Evolutionary conservation across 2,797 vertebrate genomes (phyloP), one percentile per base, ranked within the genome.

Genomic region (Falco cherrug): DNA sequence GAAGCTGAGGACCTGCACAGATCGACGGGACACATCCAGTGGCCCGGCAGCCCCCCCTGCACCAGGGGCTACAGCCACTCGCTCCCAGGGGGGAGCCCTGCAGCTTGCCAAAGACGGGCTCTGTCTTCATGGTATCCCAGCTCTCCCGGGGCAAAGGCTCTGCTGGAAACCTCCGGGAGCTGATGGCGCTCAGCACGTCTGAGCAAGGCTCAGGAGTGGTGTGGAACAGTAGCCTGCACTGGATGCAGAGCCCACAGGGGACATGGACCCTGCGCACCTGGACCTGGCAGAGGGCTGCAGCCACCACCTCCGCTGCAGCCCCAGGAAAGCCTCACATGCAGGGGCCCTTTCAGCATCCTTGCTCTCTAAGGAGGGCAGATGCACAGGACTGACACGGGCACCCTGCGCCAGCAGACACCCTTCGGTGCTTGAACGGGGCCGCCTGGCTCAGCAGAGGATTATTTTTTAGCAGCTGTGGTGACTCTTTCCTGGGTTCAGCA

Each of bases 101-200:
- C 50, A 13, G 54, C 25, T 28, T 10, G 1, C 14, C 53, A 10
- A 16, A 16, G 0, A 3, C 1, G 37, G 35, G 61, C 45, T 59
- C 45, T 43, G 71, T 21, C 33, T 20, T 9, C 11, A 1, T 4
- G 5, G 11, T 5, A 1, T 43, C 54, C 39, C 47, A 7, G 6
- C 29, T n/a, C n/a, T 18, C 51, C 60, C 13, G 8, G 70, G 24
- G 24, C 51, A 22, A 16, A 16, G 29, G 81, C 41, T 22, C 22
- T 18, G 18, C 1, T 6, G 69, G 50, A 6, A 56, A 13, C 4
- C 0, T 4, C n/a, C 50, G 4, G 50, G 41, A n/a, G 35, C 29
- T 0, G 50, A 26, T 2, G 24, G 17, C 1, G 59, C 56, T 16
- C 65, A 3, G 22, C 29, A 13, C 15, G 43, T 43, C 43, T 43